Evolutionary conservation across 2,888 invertebrate genomes (phyloP), one percentile per base, ranked within the genome.

Genomic region (Aphodius granarius): DNA sequence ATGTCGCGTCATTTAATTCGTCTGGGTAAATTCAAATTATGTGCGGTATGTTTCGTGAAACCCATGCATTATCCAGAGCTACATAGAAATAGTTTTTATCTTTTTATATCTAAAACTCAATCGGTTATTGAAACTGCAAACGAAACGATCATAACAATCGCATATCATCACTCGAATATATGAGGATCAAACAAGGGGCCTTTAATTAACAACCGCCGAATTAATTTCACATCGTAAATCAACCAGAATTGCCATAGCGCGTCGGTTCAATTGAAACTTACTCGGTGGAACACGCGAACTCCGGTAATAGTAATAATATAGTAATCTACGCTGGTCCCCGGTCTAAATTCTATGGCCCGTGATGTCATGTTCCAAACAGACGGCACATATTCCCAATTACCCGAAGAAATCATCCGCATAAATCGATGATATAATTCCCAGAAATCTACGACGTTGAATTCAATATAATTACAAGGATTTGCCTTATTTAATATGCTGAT

Each of bases 221-320:
- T 68, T 68, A 68, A 68, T 68, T 68, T 22, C n/a, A n/a, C 22
- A 21, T 68, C 20, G 21, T 68, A 68, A 68, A 68, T 68, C 68
- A 21, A 21, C 19, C n/a, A 19, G 68, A 68, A 68, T 68, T 19
- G 68, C 22, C 68, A n/a, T 43, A 22, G 22, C 68, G 68, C 20
- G 21, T 19, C 20, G 68, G 68, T 68, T 22, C 68, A 68, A 68
- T 68, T 68, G 68, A 68, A 68, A 68, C 68, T 68, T 68, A 21
- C 68, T 20, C 68, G 21, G 20, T 20, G 21, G 20, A 22, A 68
- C 68, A 68, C 22, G 22, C 68, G 13, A 68, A 68, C 68, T 68
- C 68, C 68, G 20, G 22, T 68, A 68, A 68, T 68, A 21, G 21
- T 68, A 22, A 22, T 20, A 21, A 68, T 68, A 68, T 68, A 22